phyloP scores from a whole-genome alignment of 2,113 vertebrate species.

The Pleuronectes platessa region DNA sequence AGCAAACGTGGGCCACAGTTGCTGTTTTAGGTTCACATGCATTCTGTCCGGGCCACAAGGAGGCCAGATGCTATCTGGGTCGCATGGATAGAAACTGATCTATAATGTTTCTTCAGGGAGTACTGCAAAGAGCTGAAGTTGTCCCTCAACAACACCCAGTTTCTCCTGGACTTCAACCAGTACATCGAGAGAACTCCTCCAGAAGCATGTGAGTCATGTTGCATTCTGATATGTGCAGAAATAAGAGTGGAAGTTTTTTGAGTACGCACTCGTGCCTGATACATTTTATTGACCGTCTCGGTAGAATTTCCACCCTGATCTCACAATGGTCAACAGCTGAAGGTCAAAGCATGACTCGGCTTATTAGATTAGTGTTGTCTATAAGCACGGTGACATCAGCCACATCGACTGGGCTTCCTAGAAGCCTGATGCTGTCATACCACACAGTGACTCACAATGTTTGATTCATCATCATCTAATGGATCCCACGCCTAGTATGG shows the following conservation, averaged over 20 bases:
- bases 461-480: conserved; percentile 66
- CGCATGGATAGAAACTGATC: conserved; percentile 21
- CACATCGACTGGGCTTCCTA: conserved; percentile 58
- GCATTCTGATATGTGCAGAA: background rate
- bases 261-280: background rate
- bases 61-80: too few species aligned
- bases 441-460: conserved; percentile 62
- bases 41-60: too few species aligned
- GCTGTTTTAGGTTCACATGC: too few species aligned
- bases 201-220: conserved; percentile 91
- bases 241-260: background rate
- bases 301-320: conserved; percentile 18
- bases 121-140: conserved; percentile 94
- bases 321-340: conserved; percentile 40
- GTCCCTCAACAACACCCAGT: conserved; percentile 94
- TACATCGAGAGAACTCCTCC: conserved; percentile 92
- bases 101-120: conserved; percentile 85
- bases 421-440: conserved; percentile 65
- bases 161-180: conserved; percentile 92
- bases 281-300: conserved; percentile 3
- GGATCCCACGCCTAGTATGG: conserved; percentile 37
- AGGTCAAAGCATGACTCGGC: conserved; percentile 48
- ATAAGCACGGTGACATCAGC: conserved; percentile 60
- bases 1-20: too few species aligned
- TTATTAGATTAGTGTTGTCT: conserved; percentile 57